A percentile compares a stretch with the other conserved stretches of the same genome.
phyloP scores from a whole-genome alignment of 2,797 vertebrate genomes.

The Uromys caudimaculatus region DNA sequence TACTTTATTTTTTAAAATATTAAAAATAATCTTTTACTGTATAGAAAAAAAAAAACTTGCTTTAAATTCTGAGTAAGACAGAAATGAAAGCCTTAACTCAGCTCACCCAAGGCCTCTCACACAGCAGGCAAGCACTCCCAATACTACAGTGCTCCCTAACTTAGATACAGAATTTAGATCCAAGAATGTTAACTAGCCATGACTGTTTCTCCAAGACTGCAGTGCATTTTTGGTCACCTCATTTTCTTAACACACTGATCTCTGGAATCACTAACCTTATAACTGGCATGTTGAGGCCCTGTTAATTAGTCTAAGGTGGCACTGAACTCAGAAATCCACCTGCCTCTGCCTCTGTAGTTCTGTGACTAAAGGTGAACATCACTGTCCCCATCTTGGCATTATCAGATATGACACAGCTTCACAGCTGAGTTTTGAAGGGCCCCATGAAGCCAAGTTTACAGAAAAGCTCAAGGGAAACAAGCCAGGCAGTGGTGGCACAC shows the following conservation, averaged over 20 bases:
- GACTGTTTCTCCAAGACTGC: neutral
- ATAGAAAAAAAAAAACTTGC: neutral
- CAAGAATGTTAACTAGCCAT: neutral
- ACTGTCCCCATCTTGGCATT: neutral
- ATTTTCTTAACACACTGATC: slow-evolving; percentile 22
- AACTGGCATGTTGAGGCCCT: neutral
- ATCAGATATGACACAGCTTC: neutral
- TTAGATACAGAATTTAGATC: neutral
- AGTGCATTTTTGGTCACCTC: neutral
- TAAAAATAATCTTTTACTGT: neutral
- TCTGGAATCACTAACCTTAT: slow-evolving; percentile 30
- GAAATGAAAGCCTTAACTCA: no score
- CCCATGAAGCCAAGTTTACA: neutral
- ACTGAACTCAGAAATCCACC: neutral
- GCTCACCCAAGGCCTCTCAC: neutral
- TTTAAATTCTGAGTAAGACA: neutral
- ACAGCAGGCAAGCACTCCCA: neutral
- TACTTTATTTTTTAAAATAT: no score
- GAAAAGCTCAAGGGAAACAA: neutral
- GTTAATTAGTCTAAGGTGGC: no score
- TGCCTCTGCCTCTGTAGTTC: neutral
- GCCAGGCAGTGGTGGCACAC: no score
- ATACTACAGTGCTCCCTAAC: neutral
- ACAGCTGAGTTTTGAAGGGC: neutral
- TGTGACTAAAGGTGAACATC: neutral